Conservation (phyloP, 2,113 vertebrate species). For the Syngnathus floridae region DNA sequence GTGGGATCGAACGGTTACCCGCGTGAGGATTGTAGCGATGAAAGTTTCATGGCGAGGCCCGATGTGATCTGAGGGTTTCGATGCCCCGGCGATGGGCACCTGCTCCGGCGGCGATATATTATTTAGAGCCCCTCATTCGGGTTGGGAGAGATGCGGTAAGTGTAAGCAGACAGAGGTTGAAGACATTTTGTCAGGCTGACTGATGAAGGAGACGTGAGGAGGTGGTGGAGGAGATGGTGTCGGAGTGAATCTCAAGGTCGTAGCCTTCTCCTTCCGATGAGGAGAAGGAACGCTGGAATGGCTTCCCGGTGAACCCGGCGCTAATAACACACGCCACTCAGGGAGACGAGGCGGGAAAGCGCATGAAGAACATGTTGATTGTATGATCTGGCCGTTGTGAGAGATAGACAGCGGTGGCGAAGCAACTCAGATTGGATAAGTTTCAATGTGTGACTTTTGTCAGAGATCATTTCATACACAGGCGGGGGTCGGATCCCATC, state of each 20-base stretch:
- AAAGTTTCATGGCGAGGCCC: constrained; percentile 60
- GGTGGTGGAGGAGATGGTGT: constrained; percentile 27
- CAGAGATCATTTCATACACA: too few species aligned
- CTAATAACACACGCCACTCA: constrained; percentile 44
- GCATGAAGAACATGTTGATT: constrained; percentile 8
- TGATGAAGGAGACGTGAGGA: constrained; percentile 22
- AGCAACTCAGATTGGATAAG: not conserved
- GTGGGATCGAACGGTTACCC: constrained; percentile 44
- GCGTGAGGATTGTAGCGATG: constrained; percentile 48
- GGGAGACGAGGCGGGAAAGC: constrained; percentile 49
- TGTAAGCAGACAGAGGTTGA: constrained; percentile 39
- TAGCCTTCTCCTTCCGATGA: constrained; percentile 4
- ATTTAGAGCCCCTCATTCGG: constrained; percentile 66
- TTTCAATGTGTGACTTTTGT: too few species aligned
- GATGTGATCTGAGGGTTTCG: constrained; percentile 62
- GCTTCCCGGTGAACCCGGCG: constrained; percentile 18
- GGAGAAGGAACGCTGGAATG: constrained; percentile 19
- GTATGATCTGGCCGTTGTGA: not conserved
- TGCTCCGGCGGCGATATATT: constrained; percentile 59
- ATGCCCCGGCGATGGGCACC: constrained; percentile 55
- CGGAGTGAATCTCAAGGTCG: constrained; percentile 39
- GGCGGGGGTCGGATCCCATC: too few species aligned
- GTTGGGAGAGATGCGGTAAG: constrained; percentile 52
- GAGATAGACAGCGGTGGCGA: not conserved
- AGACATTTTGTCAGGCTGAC: constrained; percentile 24